Conservation (phyloP, 2,888 invertebrate species). For the Lithosia quadra region DNA sequence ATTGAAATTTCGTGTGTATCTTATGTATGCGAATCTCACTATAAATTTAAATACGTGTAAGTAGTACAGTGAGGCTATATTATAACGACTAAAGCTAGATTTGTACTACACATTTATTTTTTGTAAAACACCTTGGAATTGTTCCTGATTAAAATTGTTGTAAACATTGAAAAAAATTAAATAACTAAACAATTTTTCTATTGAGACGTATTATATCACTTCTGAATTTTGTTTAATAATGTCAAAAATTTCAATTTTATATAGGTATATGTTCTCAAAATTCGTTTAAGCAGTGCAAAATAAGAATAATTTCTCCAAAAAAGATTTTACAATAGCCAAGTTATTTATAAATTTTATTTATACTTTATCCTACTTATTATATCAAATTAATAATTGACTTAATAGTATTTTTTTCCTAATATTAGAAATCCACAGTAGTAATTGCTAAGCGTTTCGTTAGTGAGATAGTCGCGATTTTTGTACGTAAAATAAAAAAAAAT, state of each 20-base stretch:
- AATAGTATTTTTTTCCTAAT: constrained; percentile 4
- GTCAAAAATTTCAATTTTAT: background rate
- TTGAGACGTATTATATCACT: background rate
- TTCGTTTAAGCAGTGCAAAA: background rate
- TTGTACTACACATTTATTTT: constrained; percentile 44
- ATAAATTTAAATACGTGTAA: constrained; percentile 21
- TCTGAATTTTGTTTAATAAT: background rate
- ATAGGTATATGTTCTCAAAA: background rate
- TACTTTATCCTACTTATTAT: too few relatives aligned
- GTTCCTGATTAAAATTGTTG: background rate
- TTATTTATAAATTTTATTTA: background rate
- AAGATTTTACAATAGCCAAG: background rate
- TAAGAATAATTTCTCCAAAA: background rate
- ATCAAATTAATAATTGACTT: background rate
- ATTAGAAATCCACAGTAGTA: constrained; percentile 12
- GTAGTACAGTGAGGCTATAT: constrained; percentile 32
- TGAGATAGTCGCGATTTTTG: constrained; percentile 34
- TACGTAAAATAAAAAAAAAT: constrained; percentile 34
- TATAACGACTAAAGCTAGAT: constrained; percentile 41
- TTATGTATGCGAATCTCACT: constrained; percentile 39
- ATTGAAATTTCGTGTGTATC: constrained; percentile 29
- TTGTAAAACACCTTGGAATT: constrained; percentile 27
- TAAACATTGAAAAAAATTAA: background rate
- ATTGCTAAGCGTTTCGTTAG: constrained; percentile 32
- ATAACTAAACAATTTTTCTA: background rate